These are phyloP conservation scores for Cyprinodon tularosa DNA, from an alignment of 2,113 vertebrate species.

Conservation along the genomic window DNA sequence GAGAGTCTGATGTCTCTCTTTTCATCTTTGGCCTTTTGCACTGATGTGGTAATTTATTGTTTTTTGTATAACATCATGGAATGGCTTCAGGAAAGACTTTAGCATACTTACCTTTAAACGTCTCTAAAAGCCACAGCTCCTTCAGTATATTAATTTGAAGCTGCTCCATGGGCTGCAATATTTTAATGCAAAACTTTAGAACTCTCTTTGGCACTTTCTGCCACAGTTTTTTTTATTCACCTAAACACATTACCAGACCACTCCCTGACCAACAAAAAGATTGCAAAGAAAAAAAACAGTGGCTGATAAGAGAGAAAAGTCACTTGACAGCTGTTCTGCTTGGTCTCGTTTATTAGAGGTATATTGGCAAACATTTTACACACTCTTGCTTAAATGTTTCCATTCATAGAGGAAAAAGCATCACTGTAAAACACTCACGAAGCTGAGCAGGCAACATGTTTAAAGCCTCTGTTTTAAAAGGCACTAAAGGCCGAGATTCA, in stretches of 20 bases:
- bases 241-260: not conserved
- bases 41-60: not conserved
- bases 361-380: constrained; percentile 80
- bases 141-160: not conserved
- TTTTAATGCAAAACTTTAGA: constrained; percentile 14
- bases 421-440: constrained; percentile 69
- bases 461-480: constrained; percentile 62
- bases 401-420: constrained; percentile 66
- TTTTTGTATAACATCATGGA: not conserved
- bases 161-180: constrained; percentile 19
- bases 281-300: not conserved
- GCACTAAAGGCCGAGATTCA: constrained; percentile 65
- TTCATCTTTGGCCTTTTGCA: not conserved
- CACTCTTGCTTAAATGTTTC: constrained; percentile 75
- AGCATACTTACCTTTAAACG: not conserved
- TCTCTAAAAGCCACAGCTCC: constrained; percentile 19
- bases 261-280: not conserved
- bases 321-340: constrained; percentile 48
- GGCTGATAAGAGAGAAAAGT: constrained; percentile 33
- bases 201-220: not conserved
- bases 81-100: not conserved
- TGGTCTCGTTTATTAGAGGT: constrained; percentile 79
- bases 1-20: not conserved
- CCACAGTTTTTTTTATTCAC: not conserved
- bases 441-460: constrained; percentile 67